These are phyloP conservation scores for Emberiza fucata DNA, from an alignment of 2,113 vertebrate species.

Conservation along the genomic window DNA sequence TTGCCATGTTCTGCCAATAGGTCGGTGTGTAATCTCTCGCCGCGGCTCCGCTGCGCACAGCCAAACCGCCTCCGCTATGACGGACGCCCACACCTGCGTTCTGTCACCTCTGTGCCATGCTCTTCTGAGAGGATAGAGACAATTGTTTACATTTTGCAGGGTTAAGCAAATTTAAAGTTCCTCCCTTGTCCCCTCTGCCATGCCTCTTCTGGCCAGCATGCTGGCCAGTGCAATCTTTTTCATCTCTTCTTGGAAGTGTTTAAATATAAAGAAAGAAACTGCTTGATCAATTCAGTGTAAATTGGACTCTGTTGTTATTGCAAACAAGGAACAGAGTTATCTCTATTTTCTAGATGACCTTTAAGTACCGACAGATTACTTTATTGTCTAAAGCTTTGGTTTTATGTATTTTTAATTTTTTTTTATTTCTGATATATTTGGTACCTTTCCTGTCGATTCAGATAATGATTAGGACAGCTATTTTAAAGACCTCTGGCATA, in stretches of 20 bases:
- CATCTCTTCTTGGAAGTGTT: neutral
- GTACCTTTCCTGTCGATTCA: neutral
- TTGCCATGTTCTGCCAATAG: conserved; percentile 60
- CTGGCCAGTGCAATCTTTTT: neutral
- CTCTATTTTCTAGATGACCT: neutral
- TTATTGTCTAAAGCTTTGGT: neutral
- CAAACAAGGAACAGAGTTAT: neutral
- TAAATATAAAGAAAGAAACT: neutral
- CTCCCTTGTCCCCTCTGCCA: neutral
- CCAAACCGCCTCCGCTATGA: conserved; percentile 29
- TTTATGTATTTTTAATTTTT: conserved; percentile 40
- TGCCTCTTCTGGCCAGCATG: neutral
- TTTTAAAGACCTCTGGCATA: neutral
- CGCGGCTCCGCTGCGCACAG: conserved; percentile 9
- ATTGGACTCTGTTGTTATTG: neutral
- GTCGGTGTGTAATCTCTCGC: conserved; percentile 36
- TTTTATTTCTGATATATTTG: conserved; percentile 17
- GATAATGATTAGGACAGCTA: neutral
- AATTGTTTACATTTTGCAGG: neutral
- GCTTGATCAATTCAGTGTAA: neutral
- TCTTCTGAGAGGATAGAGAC: neutral
- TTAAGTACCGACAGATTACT: neutral
- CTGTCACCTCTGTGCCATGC: conserved; percentile 19
- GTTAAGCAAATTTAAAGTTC: neutral
- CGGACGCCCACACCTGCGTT: conserved; percentile 20